Base-by-base conservation (phyloP, 2,113 vertebrate species). In the Etheostoma cragini region DNA sequence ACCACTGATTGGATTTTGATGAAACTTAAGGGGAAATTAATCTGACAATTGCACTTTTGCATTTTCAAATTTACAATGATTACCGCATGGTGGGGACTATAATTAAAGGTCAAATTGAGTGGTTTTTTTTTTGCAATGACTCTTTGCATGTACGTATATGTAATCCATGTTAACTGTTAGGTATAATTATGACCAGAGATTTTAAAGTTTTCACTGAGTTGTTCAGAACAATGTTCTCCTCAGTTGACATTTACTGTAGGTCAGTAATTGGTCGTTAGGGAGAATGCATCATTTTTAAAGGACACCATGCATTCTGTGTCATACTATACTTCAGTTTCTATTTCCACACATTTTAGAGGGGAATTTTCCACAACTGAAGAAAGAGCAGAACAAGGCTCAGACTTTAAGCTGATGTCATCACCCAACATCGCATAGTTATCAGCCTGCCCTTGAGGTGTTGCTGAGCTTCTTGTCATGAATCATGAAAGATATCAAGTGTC, bases 361-460 rank as follows among this genome's bases (percentile, higher is more conserved):
- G 4, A 30, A 24, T 70, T 33, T 42, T 64, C 11, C 22, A 33
- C 4, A 61, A 24, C 13, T 5, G 16, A 68, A 49, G 66, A 54
- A 47, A 54, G 24, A 82, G 62, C 62, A 30, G 19, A 17, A 26
- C 19, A 26, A 46, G 24, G 33, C 64, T 75, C 47, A 72, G 30
- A 78, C 65, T 80, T 69, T 66, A 68, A 72, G 62, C 22, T 60
- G 54, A 85, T 80, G 85, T 75, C 84, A 85, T 85, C 78, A 67
- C 30, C 83, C 64, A 74, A 58, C 80, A 82, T 84, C 22, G 54
- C n/a, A n/a, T 13, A 60, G 68, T 72, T 84, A 90, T 88, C 87
- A 85, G 81, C 62, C 38, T 89, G 91, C 89, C 90, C 92, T 93
- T 92, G 85, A 87, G 65, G 38, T 76, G 70, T 85, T 83, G 76